These are phyloP conservation scores for Mylabris phalerata DNA, from an alignment of 1,140 invertebrate species.

Conservation along the genomic window DNA sequence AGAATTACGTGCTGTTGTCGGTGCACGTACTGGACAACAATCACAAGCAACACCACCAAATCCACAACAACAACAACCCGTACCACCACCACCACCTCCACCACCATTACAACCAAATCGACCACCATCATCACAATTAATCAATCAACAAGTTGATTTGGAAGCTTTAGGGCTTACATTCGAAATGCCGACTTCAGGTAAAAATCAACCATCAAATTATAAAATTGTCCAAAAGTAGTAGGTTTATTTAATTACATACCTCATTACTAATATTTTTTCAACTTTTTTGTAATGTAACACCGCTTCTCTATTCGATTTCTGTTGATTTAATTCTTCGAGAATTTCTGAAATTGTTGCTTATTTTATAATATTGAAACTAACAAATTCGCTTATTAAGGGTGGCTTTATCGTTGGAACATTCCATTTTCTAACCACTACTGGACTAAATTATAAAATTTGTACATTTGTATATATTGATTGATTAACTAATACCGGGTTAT, in stretches of 20 bases:
- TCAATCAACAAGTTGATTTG: constrained; percentile 47
- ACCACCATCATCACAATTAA: constrained; percentile 20
- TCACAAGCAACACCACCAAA: constrained; percentile 35
- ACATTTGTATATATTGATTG: too few species aligned
- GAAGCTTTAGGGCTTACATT: constrained; percentile 61
- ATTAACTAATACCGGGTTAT: neutral
- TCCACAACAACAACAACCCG: neutral
- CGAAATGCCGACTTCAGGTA: constrained; percentile 60
- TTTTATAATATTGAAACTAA: too few species aligned
- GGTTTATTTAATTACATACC: too few species aligned
- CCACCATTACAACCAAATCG: constrained; percentile 21
- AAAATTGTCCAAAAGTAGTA: neutral
- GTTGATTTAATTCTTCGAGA: too few species aligned
- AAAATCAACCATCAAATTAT: constrained; percentile 14
- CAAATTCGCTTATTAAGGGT: too few species aligned
- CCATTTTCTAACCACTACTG: too few species aligned
- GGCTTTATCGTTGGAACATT: too few species aligned
- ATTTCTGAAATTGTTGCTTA: too few species aligned
- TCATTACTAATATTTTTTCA: too few species aligned
- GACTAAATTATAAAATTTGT: too few species aligned
- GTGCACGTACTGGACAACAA: constrained; percentile 61
- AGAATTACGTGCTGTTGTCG: constrained; percentile 80
- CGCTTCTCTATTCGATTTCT: too few species aligned
- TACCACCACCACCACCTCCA: constrained; percentile 17
- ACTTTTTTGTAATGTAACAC: too few species aligned